phyloP scores from a whole-genome alignment of 2,113 vertebrate species.

The Morone chrysops region DNA sequence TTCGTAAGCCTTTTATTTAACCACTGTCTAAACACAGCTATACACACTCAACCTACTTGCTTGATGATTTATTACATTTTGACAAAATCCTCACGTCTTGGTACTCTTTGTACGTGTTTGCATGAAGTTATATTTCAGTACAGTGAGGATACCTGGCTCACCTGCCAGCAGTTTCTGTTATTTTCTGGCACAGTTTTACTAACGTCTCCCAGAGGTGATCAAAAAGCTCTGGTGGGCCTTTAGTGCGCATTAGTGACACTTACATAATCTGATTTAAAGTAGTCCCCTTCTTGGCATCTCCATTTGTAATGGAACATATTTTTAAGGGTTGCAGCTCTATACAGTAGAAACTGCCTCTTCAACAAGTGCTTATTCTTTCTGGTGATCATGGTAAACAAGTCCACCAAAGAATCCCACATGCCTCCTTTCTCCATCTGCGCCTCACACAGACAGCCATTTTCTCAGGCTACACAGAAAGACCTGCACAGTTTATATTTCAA shows the following conservation, averaged over 20 bases:
- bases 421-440: neutral
- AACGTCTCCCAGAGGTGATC: neutral
- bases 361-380: neutral
- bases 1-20: neutral
- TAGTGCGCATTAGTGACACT: neutral
- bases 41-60: neutral
- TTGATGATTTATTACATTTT: neutral
- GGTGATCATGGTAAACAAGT: neutral
- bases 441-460: neutral
- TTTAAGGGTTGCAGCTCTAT: neutral
- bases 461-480: neutral
- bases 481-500: neutral
- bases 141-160: neutral
- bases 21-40: neutral
- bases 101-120: neutral
- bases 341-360: neutral
- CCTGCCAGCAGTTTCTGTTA: neutral
- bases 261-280: neutral
- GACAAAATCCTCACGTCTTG: neutral
- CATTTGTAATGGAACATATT: neutral
- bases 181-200: neutral
- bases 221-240: neutral
- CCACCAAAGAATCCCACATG: neutral
- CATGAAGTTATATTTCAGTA: neutral
- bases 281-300: neutral